Evolutionary conservation across 2,113 vertebrate species (phyloP), one percentile per base, ranked within the genome.

Genomic region (Canis aureus): DNA sequence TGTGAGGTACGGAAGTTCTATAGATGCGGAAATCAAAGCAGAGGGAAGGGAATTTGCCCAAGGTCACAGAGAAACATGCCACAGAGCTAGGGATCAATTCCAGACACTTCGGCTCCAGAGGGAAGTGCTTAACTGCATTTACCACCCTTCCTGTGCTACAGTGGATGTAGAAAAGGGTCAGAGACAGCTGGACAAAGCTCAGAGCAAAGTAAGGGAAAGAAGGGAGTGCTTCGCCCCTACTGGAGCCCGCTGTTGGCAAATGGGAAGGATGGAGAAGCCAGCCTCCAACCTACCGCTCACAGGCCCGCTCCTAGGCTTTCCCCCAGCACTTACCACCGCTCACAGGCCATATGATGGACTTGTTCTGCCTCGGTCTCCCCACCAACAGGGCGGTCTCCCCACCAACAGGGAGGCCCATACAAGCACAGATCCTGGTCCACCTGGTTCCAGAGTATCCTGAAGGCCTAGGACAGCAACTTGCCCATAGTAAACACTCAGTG

Each of bases 341-440:
- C 60, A 43, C 13, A 27, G 11, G 13, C 51, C 27, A 12, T 1
- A 11, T 12, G 1, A 3, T 13, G 1, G 0, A 29, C 11, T 32
- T 76, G 49, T 17, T 59, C 12, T 35, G 8, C 22, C 69, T 19
- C 7, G 43, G 55, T 43, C 2, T 35, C 17, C 7, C 4, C 20
- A 11, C 4, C 20, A 11, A 94, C 66, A 66, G 0, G 2, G 8
- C 51, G 43, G 55, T 43, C 2, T 35, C 17, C 7, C 4, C 16
- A 35, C 60, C 57, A 11, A 94, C 66, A 66, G 0, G 2, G 8
- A 57, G 43, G 22, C 53, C 49, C 4, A 0, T 8, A 51, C 60
- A 16, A 23, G 25, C 60, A 16, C 16, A 5, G 49, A 9, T 69
- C 74, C 19, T 13, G 2, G 8, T 59, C 49, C n/a, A 29, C 29